Percentiles rank a stretch among this genome's conserved stretches.
Evolutionary conservation across 2,797 vertebrate genomes (phyloP).

Genomic region (Sus cebifrons): DNA sequence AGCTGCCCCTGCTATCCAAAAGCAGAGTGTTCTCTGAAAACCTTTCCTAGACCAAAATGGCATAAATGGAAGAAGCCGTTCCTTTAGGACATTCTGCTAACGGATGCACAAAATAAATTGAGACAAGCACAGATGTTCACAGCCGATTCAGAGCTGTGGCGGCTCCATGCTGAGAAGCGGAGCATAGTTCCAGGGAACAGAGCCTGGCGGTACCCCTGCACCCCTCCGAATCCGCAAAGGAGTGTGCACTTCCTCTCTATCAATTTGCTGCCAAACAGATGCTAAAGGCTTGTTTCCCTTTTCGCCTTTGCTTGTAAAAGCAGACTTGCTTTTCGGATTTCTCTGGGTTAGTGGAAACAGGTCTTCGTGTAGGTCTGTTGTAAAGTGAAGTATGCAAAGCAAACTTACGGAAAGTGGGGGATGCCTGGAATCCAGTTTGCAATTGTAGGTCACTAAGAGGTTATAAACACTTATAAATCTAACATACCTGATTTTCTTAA

Average conservation of each 20-base stretch:
- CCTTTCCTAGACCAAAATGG: not conserved
- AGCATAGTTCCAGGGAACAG: not conserved
- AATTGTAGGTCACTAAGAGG: not conserved
- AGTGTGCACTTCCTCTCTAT: not conserved
- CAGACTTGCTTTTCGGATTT: not conserved
- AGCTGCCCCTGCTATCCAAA: not conserved
- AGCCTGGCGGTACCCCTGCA: too few species aligned
- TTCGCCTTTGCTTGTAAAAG: not conserved
- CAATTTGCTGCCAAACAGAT: not conserved
- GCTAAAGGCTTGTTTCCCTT: not conserved
- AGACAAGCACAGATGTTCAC: not conserved
- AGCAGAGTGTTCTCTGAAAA: not conserved
- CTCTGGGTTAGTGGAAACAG: not conserved
- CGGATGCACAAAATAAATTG: not conserved
- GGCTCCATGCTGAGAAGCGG: not conserved
- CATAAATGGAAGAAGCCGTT: not conserved
- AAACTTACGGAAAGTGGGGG: not conserved
- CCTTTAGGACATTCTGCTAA: not conserved
- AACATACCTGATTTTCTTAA: conserved; percentile 34
- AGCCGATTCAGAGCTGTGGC: not conserved
- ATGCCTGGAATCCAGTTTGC: not conserved
- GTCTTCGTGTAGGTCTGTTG: not conserved
- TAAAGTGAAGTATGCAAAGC: not conserved
- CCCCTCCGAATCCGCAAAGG: not conserved
- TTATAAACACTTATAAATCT: not conserved